These are phyloP conservation scores for Trypoxylus dichotomus DNA, from an alignment of 1,140 invertebrate species.

Conservation along the genomic window DNA sequence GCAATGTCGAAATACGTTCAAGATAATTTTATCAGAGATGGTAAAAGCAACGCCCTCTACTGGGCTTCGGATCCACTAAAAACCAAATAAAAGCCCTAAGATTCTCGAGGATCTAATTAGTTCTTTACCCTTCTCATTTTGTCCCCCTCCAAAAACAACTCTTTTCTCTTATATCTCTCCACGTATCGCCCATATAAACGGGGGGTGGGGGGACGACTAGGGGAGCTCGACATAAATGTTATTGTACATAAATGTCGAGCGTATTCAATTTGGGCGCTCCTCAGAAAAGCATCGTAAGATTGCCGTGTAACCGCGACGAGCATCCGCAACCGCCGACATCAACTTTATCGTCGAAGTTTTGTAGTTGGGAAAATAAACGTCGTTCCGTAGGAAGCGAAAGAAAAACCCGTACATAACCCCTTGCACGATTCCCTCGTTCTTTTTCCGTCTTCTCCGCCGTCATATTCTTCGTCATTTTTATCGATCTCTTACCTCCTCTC, in stretches of 20 bases:
- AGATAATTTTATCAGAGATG: too few species aligned
- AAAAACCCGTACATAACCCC: background rate
- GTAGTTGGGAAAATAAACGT: constrained; percentile 18
- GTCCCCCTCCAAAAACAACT: too few species aligned
- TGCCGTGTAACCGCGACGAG: background rate
- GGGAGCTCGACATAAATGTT: background rate
- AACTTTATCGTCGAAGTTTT: constrained; percentile 15
- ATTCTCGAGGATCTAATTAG: too few species aligned
- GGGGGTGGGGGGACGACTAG: too few species aligned
- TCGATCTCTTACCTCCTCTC: background rate
- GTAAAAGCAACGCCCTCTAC: too few species aligned
- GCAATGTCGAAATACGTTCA: too few species aligned
- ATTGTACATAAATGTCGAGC: constrained; percentile 6
- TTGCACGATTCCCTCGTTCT: background rate
- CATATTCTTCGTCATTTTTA: background rate
- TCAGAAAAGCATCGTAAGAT: constrained; percentile 13
- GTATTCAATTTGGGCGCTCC: constrained; percentile 8
- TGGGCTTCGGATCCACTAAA: too few species aligned
- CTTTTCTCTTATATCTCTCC: too few species aligned
- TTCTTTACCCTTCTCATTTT: too few species aligned
- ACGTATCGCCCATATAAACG: too few species aligned
- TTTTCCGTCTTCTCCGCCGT: background rate
- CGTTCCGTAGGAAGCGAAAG: background rate
- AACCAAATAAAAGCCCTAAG: too few species aligned
- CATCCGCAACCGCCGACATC: background rate